These are phyloP conservation scores for Albula glossodonta DNA, from an alignment of 2,113 vertebrate species.

Conservation along the genomic window DNA sequence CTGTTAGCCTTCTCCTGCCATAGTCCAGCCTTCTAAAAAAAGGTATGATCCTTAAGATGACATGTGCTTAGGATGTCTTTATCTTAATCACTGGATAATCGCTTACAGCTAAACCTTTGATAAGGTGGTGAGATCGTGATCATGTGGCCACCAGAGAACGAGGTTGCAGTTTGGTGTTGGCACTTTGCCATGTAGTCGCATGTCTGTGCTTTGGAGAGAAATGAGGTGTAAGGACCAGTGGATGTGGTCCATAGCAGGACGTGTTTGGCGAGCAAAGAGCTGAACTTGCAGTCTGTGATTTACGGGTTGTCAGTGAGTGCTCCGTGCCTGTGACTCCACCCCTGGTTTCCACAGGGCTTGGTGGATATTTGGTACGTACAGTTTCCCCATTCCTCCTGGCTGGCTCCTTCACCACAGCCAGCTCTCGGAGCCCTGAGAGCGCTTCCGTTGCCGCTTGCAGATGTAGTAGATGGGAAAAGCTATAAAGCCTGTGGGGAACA, in stretches of 20 bases:
- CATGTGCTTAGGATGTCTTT: neutral
- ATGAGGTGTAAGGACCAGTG: neutral
- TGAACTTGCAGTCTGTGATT: neutral
- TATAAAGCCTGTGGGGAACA: constrained; percentile 78
- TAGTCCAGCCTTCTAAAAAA: neutral
- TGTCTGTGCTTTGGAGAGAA: neutral
- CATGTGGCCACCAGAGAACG: constrained; percentile 6
- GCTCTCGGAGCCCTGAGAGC: constrained; percentile 68
- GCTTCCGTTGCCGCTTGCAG: constrained; percentile 94
- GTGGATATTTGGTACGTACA: constrained; percentile 2
- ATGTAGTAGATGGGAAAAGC: constrained; percentile 94
- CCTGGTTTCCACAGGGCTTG: neutral
- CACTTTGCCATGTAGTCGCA: neutral
- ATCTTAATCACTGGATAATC: neutral
- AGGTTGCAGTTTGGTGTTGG: neutral
- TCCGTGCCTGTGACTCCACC: neutral
- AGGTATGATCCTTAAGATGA: neutral
- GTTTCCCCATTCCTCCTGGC: neutral
- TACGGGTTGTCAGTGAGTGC: no score
- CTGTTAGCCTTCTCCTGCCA: neutral
- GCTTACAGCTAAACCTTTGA: no score
- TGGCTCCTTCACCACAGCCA: constrained; percentile 61
- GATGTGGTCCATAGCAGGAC: neutral
- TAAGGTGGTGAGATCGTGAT: neutral
- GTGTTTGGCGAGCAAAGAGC: neutral